Base-by-base conservation (phyloP, 1,140 invertebrate species). In the Rhynchophorus ferrugineus region DNA sequence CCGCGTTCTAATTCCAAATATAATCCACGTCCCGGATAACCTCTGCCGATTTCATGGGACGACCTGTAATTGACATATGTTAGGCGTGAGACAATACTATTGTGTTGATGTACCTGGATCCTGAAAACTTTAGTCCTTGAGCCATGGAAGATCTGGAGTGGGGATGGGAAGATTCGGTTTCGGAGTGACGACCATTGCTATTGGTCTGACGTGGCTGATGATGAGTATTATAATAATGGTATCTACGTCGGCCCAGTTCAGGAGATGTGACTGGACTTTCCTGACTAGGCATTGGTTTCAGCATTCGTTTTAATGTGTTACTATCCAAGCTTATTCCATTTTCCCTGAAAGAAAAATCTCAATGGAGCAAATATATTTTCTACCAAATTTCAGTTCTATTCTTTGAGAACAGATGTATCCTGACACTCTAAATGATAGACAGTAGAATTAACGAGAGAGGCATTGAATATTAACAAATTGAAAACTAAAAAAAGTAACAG, bases 281-380 rank as follows among this genome's bases (percentile, higher is more conserved):
- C 47, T 83, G 81, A 60, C 84, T 87, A 17, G 89, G 84, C 78
- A 96, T 87, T 17, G 91, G 91, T 62, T 95, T 94, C 54, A 96
- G 73, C 87, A 96, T 93, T 37, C 88, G 79, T 67, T 95, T 95
- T 56, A 96, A 73, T 1, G 90, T 94, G 68, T 87, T 89, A 57
- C 89, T 88, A 44, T 70, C 68, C 19, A 70, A 58, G 59, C 60
- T 69, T 50, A 70, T 65, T 24, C 70, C 69, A 58, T 75, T 75
- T 54, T 76, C 71, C 45, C 52, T 54, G 34, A 5, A 48, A 45
- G 24, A 16, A 6, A 33, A 5, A 33, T 33, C n/a, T n/a, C n/a
- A n/a, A n/a, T n/a, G n/a, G n/a, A n/a, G n/a, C n/a, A n/a, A n/a
- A n/a, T n/a, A n/a, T 33, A 33, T 33, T 33, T 33, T 33, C 29